Conservation (phyloP, 2,888 invertebrate genomes). For the Polydrusus pterygomalis region DNA sequence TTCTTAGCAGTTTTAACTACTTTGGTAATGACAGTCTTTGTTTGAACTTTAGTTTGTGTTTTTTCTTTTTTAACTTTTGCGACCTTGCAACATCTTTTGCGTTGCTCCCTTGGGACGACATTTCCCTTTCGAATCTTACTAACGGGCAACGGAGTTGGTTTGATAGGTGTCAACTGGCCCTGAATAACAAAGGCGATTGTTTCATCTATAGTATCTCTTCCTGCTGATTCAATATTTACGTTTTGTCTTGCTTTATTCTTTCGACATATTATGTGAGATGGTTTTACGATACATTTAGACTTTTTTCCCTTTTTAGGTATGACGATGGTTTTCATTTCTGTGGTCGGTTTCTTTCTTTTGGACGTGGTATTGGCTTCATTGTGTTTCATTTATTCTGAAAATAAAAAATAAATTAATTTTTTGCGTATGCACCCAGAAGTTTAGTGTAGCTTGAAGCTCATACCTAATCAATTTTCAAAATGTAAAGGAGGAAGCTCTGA, state of each 20-base stretch:
- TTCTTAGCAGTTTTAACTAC: constrained; percentile 1
- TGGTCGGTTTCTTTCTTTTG: constrained; percentile 25
- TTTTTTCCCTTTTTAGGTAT: constrained; percentile 27
- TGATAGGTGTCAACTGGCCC: constrained; percentile 68
- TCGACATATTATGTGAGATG: constrained; percentile 9
- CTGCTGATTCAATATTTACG: constrained; percentile 57
- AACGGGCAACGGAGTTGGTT: constrained; percentile 60
- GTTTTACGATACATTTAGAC: constrained; percentile 20
- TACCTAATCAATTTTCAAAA: no score
- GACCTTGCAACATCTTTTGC: constrained; percentile 23
- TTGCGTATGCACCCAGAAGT: no score
- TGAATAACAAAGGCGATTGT: constrained; percentile 70
- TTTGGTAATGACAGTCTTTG: constrained; percentile 62
- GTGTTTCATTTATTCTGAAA: constrained; percentile 53
- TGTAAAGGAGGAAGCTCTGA: no score
- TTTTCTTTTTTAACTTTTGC: constrained; percentile 25
- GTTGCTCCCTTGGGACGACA: constrained; percentile 42
- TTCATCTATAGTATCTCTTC: constrained; percentile 68
- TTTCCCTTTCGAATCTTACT: constrained; percentile 57
- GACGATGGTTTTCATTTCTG: constrained; percentile 32
- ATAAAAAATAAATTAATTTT: constrained; percentile 18
- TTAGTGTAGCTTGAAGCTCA: no score
- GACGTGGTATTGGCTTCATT: constrained; percentile 21
- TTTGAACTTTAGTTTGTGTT: constrained; percentile 48
- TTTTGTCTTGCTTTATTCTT: constrained; percentile 47